phyloP scores from a whole-genome alignment of 2,113 vertebrate species.

The Peromyscus leucopus region DNA sequence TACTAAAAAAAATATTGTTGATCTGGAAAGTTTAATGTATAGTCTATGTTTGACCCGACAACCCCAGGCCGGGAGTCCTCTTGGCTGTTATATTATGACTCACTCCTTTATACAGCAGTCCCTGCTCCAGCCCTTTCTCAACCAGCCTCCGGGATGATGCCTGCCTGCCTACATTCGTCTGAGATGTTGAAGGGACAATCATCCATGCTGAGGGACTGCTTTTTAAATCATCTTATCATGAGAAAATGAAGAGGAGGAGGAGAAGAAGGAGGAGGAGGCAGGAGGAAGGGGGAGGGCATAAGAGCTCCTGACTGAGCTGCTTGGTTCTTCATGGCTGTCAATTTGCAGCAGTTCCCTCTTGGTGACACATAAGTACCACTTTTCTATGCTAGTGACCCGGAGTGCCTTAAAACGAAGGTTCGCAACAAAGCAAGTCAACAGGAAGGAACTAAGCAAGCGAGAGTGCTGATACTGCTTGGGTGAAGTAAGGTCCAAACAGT shows the following conservation, averaged over 20 bases:
- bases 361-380: neutral
- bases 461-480: neutral
- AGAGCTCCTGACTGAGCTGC: neutral
- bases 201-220: neutral
- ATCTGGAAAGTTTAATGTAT: neutral
- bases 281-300: no score
- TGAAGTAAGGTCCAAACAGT: neutral
- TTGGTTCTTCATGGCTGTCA: neutral
- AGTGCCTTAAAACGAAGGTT: conserved; percentile 23
- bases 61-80: neutral
- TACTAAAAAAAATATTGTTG: neutral
- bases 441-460: neutral
- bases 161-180: neutral
- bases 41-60: neutral
- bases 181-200: neutral
- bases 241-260: neutral
- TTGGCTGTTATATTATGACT: neutral
- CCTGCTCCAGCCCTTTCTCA: neutral
- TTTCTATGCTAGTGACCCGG: neutral
- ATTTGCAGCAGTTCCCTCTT: neutral
- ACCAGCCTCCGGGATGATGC: neutral
- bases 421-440: neutral
- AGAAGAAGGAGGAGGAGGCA: no score
- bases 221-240: neutral
- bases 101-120: neutral